Base-by-base conservation (phyloP, 2,113 vertebrate genomes). In the Halichoeres trimaculatus region DNA sequence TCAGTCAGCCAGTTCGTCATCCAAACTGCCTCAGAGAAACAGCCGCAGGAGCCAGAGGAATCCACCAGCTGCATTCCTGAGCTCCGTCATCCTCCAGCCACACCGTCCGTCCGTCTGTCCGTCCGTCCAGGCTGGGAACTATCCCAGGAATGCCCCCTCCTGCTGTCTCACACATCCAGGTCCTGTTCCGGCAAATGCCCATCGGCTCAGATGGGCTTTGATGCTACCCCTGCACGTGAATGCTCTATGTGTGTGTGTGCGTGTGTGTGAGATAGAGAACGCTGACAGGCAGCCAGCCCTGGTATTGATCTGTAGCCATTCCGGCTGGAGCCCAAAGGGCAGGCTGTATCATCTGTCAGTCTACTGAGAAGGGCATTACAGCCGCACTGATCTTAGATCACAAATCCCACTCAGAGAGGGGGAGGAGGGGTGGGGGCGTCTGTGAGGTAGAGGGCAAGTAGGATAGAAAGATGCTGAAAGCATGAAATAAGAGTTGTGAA, bases 301-400 rank as follows among this genome's bases (percentile, higher is more conserved):
- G 38, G 76, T 92, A 91, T 92, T 89, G 90, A 93, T 91, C 88
- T 89, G 85, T 60, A 82, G 82, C 80, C 78, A 53, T 67, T 84
- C 73, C 61, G 69, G 74, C 81, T 80, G 76, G 36, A 83, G 82
- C 80, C 85, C 80, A 90, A 88, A 90, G 86, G 86, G 82, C 86
- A 88, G 67, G 66, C 77, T 64, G 71, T 80, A 90, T 90, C 89
- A 65, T 87, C 86, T 90, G 90, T 91, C 90, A 80, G 81, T 80
- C 74, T 71, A 67, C 72, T 14, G 68, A 91, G 86, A 90, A 85
- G 74, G 80, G 84, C 88, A 86, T 75, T 85, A 76, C 58, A 38
- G 78, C 84, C 23, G 2, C 50, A 67, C 83, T 80, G 75, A 89
- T 79, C 85, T 86, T 38, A 76, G 74, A 84, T 76, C 83, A 82